Base-by-base conservation (phyloP, 1,140 invertebrate genomes). In the Cherax destructor region DNA sequence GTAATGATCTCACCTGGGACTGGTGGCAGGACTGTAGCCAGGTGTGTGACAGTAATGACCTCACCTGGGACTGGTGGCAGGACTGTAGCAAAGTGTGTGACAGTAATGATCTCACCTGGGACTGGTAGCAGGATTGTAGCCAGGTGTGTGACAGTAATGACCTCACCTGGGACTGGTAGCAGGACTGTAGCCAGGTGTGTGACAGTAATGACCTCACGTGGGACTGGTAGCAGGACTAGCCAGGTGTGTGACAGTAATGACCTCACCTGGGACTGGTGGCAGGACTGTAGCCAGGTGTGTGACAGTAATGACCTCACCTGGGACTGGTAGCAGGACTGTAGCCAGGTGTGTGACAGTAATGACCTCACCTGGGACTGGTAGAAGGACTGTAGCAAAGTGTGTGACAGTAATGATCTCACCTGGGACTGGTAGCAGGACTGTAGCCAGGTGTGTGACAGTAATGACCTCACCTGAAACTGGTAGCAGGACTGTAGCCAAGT, bases 71-170 rank as follows among this genome's bases (percentile, higher is more conserved):
- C 90, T 92, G 90, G 85, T 77, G 61, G 76, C 41, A n/a, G 76
- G 80, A 30, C 90, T 92, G 86, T 83, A 89, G 61, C 76, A 52
- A 47, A 87, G 93, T 93, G 79, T 94, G 92, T 80, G 93, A 93
- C 87, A 93, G n/a, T n/a, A n/a, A n/a, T n/a, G n/a, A n/a, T n/a
- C n/a, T n/a, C n/a, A n/a, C n/a, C n/a, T n/a, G n/a, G n/a, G n/a
- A n/a, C n/a, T n/a, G n/a, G n/a, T n/a, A n/a, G n/a, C 30, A 41
- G 30, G 30, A 41, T 2, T 41, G 30, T 81, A 88, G 56, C 59
- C 59, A 61, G 88, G 93, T 93, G 74, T 94, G 91, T 79, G 93
- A 93, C 88, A 93, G 52, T 56, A 56, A 56, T 56, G 52, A 86
- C 47, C 65, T 72, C 61, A 92, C 92, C 84, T 92, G 49, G 91